Evolutionary conservation across 2,888 invertebrate genomes (phyloP).

Genomic region (Eupithecia exiguata): DNA sequence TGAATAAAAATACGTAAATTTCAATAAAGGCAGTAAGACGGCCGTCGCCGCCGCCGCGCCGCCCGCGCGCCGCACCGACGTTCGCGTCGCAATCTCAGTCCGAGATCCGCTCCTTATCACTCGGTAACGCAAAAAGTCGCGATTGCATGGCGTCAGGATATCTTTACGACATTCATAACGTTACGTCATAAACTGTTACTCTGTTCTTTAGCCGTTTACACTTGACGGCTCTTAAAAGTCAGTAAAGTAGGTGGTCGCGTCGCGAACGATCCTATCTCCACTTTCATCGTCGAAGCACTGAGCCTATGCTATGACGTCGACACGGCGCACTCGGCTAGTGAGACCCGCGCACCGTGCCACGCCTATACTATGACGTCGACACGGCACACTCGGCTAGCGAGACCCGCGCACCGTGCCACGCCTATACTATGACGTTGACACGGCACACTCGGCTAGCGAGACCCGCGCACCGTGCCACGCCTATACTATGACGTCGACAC

Average conservation of each 20-base stretch:
- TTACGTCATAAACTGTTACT: conserved; percentile 29
- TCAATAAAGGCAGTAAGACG: conserved; percentile 22
- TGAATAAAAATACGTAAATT: conserved; percentile 33
- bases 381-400: too few species aligned
- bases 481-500: too few species aligned
- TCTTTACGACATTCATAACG: conserved; percentile 36
- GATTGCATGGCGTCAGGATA: conserved; percentile 29
- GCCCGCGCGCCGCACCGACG: conserved; percentile 20
- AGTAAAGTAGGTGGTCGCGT: background rate
- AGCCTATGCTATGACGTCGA: too few species aligned
- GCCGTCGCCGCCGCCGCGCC: background rate
- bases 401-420: too few species aligned
- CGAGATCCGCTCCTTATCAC: conserved; percentile 27
- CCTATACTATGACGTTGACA: too few species aligned
- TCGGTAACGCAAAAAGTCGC: conserved; percentile 31
- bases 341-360: too few species aligned
- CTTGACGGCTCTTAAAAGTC: background rate
- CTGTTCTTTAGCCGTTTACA: background rate
- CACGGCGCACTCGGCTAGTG: too few species aligned
- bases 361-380: too few species aligned
- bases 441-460: too few species aligned
- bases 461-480: too few species aligned
- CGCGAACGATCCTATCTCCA: too few species aligned
- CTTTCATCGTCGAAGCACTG: too few species aligned
- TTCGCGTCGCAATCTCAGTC: conserved; percentile 29